Evolutionary conservation across 2,888 invertebrate species (phyloP).

Genomic region (Sialis lutaria): DNA sequence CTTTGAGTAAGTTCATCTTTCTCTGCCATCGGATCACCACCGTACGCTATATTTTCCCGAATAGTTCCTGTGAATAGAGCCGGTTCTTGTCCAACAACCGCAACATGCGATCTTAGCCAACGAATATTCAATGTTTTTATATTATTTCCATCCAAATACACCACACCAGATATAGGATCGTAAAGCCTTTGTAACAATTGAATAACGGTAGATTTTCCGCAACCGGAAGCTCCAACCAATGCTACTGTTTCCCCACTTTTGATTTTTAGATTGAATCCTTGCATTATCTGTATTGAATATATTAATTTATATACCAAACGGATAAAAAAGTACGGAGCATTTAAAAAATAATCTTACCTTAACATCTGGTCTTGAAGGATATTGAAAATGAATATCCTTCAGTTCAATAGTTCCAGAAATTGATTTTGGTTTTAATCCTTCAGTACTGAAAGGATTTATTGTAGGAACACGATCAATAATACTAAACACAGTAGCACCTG

Average conservation of each 20-base stretch:
- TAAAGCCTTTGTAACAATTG: conserved; percentile 62
- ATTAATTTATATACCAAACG: too few relatives aligned
- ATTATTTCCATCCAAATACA: conserved; percentile 42
- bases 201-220: conserved; percentile 67
- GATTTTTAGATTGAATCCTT: conserved; percentile 42
- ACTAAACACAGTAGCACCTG: conserved; percentile 52
- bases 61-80: conserved; percentile 70
- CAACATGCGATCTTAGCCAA: conserved; percentile 60
- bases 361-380: conserved; percentile 60
- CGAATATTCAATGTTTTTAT: conserved; percentile 49
- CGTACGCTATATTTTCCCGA: conserved; percentile 64
- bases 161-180: conserved; percentile 39
- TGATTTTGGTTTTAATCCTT: conserved; percentile 36
- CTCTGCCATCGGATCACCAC: conserved; percentile 45
- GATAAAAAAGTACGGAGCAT: too few relatives aligned
- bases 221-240: conserved; percentile 56
- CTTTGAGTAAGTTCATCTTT: conserved; percentile 37
- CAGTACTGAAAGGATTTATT: conserved; percentile 49
- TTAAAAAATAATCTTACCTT: conserved; percentile 24
- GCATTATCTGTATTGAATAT: conserved; percentile 39
- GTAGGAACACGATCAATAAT: conserved; percentile 53
- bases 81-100: conserved; percentile 78
- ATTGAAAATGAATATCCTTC: conserved; percentile 48
- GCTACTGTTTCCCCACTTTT: conserved; percentile 51
- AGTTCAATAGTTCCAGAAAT: conserved; percentile 50